These are phyloP conservation scores for Callithrix jacchus DNA, from an alignment of 2,113 vertebrate genomes.

Conservation along the genomic window DNA sequence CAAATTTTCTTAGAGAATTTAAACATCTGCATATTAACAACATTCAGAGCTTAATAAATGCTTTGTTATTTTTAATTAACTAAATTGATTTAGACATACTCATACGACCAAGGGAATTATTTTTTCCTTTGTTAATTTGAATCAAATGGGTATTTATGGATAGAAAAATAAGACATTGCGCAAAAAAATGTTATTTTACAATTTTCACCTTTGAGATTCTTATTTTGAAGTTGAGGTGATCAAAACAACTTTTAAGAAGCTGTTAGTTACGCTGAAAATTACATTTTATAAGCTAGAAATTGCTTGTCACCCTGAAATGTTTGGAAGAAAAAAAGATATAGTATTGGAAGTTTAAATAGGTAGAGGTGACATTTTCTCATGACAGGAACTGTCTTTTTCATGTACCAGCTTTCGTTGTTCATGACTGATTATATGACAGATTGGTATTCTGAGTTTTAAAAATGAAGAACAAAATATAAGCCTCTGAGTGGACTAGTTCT, in stretches of 20 bases:
- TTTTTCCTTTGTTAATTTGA: conserved; percentile 6
- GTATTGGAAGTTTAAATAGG: conserved; percentile 36
- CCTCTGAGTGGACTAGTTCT: neutral
- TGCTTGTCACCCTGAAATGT: conserved; percentile 57
- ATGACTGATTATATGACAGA: conserved; percentile 35
- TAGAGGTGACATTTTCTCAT: conserved; percentile 28
- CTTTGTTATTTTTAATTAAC: conserved; percentile 14
- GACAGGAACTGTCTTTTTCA: conserved; percentile 43
- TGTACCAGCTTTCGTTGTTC: neutral
- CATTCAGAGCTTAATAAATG: neutral
- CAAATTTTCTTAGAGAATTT: neutral
- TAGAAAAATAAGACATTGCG: neutral
- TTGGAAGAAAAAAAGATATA: conserved; percentile 33
- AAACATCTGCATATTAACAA: neutral
- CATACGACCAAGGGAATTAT: neutral
- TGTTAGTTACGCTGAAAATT: neutral
- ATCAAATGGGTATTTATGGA: neutral
- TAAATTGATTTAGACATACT: neutral
- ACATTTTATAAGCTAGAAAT: conserved; percentile 52
- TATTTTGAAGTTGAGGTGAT: conserved; percentile 62
- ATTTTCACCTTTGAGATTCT: neutral
- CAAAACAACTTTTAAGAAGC: conserved; percentile 45
- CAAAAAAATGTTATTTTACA: neutral
- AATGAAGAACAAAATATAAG: conserved; percentile 49
- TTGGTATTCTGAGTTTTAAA: conserved; percentile 25